Evolutionary conservation across 2,888 invertebrate genomes (phyloP).

Genomic region (Oithona nana): DNA sequence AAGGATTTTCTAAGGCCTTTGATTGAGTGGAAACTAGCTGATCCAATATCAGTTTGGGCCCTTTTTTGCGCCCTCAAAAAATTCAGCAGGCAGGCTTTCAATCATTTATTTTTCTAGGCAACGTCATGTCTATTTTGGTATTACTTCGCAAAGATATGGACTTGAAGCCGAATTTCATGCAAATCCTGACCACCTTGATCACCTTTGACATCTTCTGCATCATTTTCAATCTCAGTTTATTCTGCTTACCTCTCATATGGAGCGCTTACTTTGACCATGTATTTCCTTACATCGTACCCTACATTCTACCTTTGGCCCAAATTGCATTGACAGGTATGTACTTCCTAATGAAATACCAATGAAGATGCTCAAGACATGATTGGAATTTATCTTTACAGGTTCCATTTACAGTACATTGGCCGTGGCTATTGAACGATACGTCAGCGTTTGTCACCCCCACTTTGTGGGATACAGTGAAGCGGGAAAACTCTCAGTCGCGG

Average conservation of each 20-base stretch:
- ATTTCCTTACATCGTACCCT: not conserved
- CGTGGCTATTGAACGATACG: not conserved
- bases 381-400: not conserved
- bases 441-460: not conserved
- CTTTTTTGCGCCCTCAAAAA: too few relatives aligned
- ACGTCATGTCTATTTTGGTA: not conserved
- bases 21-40: too few relatives aligned
- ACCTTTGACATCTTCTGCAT: constrained; percentile 1
- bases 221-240: not conserved
- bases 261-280: not conserved
- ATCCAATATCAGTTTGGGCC: too few relatives aligned
- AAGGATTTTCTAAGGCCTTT: too few relatives aligned
- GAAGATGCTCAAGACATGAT: not conserved
- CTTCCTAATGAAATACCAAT: not conserved
- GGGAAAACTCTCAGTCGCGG: not conserved
- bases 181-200: not conserved
- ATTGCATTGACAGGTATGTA: not conserved
- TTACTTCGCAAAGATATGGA: not conserved
- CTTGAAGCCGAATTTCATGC: not conserved
- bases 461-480: not conserved
- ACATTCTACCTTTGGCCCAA: not conserved
- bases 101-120: not conserved
- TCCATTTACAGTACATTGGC: not conserved
- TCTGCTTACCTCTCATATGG: not conserved
- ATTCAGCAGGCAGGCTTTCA: too few relatives aligned